These are phyloP conservation scores for Pteruthius melanotis DNA, from an alignment of 2,113 vertebrate genomes.

Conservation along the genomic window DNA sequence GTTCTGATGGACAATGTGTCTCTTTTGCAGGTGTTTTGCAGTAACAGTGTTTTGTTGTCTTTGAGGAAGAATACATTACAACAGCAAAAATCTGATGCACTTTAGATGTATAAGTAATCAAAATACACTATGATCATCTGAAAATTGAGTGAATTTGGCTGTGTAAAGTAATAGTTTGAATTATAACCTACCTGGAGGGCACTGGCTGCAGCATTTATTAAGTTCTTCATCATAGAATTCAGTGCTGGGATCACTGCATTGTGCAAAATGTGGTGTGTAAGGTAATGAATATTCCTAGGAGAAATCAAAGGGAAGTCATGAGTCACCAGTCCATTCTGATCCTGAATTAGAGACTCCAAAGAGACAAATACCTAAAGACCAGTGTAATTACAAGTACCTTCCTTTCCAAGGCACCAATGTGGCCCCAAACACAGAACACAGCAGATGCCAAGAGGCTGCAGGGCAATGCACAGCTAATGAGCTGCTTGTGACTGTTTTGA, in stretches of 20 bases:
- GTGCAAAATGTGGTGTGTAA: background rate
- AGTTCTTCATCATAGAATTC: slow-evolving; percentile 33
- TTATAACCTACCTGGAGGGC: slow-evolving; percentile 58
- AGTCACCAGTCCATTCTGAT: background rate
- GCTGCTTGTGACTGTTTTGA: background rate
- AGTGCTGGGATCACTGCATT: background rate
- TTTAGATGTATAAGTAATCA: background rate
- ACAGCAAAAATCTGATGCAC: background rate
- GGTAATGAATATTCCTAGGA: slow-evolving; percentile 17
- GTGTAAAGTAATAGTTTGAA: background rate
- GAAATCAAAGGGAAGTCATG: background rate
- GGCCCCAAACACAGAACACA: background rate
- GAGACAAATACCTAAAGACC: background rate
- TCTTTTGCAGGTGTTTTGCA: background rate
- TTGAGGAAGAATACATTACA: background rate
- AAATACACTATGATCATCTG: background rate
- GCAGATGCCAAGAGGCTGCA: background rate
- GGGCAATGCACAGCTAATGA: background rate
- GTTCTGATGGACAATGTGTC: background rate
- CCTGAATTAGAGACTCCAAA: background rate
- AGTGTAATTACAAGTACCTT: background rate
- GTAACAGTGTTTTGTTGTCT: background rate
- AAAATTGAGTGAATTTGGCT: background rate
- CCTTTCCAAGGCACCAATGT: background rate
- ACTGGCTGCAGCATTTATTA: slow-evolving; percentile 60